These are phyloP conservation scores for Pelobates cultripes DNA, from an alignment of 2,797 vertebrate genomes.

Conservation along the genomic window DNA sequence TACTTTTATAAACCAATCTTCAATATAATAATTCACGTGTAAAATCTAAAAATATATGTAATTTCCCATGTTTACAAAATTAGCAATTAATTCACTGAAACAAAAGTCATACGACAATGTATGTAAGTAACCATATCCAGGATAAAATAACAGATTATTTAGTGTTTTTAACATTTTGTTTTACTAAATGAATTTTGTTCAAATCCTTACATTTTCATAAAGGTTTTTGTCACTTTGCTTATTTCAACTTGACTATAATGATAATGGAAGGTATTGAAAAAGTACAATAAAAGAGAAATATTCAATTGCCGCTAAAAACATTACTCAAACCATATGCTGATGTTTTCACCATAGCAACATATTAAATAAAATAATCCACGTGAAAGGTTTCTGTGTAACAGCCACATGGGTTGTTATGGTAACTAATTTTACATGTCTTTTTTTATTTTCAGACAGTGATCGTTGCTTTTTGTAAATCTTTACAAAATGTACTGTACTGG, in stretches of 20 bases:
- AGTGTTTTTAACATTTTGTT: not conserved
- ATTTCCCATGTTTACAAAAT: too few relatives aligned
- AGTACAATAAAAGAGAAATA: conserved; percentile 1
- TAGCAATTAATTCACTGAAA: not conserved
- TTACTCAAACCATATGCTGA: not conserved
- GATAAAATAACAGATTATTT: not conserved
- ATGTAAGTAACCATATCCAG: not conserved
- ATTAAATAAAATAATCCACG: conserved; percentile 8
- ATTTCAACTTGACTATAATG: not conserved
- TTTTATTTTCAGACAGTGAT: not conserved
- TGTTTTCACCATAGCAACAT: conserved; percentile 14
- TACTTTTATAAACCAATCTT: too few relatives aligned
- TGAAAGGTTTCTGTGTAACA: conserved; percentile 9
- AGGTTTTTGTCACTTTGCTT: not conserved
- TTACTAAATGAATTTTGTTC: not conserved
- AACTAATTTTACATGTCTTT: conserved; percentile 9
- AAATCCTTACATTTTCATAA: not conserved
- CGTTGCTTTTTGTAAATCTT: not conserved
- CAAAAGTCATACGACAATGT: not conserved
- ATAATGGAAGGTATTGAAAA: not conserved
- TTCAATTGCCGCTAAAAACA: not conserved
- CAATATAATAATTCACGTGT: too few relatives aligned
- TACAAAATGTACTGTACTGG: not conserved
- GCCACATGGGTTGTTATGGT: conserved; percentile 14
- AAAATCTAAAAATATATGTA: too few relatives aligned